A percentile compares a stretch with the other conserved stretches of the same genome.
phyloP scores from a whole-genome alignment of 2,888 invertebrate genomes.

The Liodrosophila aerea region DNA sequence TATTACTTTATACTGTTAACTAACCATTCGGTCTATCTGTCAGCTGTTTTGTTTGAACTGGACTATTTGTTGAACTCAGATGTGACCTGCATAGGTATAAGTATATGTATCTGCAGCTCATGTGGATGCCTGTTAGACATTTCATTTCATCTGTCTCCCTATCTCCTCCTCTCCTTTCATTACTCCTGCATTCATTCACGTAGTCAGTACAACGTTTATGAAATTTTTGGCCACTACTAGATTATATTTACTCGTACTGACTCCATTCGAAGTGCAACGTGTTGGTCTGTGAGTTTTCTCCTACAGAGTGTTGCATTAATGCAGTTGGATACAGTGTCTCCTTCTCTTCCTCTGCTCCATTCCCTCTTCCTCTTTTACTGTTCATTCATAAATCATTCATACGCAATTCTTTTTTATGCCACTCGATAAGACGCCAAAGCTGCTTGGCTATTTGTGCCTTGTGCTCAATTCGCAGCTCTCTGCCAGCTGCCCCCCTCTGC shows the following conservation, averaged over 20 bases:
- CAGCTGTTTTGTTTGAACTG: slow-evolving; percentile 6
- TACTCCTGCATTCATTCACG: slow-evolving; percentile 5
- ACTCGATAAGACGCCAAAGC: slow-evolving; percentile 54
- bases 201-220: slow-evolving; percentile 18
- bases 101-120: slow-evolving; percentile 17
- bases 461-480: slow-evolving; percentile 9
- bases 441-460: slow-evolving; percentile 20
- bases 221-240: slow-evolving; percentile 14
- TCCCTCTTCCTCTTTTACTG: background rate
- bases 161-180: slow-evolving; percentile 20
- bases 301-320: background rate
- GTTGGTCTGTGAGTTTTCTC: background rate
- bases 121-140: slow-evolving; percentile 17
- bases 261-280: too few species aligned
- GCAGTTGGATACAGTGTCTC: slow-evolving; percentile 15
- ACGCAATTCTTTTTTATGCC: slow-evolving; percentile 53
- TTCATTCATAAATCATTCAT: slow-evolving; percentile 70
- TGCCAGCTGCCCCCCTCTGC: slow-evolving; percentile 16
- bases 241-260: slow-evolving; percentile 13
- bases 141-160: slow-evolving; percentile 29
- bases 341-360: background rate
- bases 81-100: slow-evolving; percentile 9
- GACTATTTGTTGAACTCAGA: background rate
- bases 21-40: too few species aligned
- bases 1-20: too few species aligned